Conservation (phyloP, 2,797 vertebrate genomes). For the Vultur gryphus region DNA sequence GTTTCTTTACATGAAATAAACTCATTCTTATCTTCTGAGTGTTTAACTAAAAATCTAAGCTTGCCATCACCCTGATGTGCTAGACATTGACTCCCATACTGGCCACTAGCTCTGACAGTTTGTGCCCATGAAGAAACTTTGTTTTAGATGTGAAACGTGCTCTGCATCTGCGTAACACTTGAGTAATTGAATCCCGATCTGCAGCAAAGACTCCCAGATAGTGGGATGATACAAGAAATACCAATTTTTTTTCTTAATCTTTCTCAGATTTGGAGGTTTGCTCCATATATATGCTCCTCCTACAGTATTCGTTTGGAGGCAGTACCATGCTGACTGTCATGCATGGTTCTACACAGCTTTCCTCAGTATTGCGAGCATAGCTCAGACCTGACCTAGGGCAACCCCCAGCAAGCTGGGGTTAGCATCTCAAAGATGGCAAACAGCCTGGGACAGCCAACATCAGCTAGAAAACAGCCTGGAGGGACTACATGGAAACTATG, state of each 20-base stretch:
- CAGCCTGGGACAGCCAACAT: neutral
- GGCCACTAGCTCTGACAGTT: neutral
- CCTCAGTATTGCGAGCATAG: rapidly evolving
- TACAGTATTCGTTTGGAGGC: rapidly evolving
- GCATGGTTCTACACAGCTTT: neutral
- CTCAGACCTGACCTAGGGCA: neutral
- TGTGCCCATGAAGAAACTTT: neutral
- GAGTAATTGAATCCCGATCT: neutral
- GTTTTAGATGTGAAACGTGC: neutral
- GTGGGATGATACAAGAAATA: neutral
- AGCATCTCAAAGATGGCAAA: neutral
- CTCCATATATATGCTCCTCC: rapidly evolving
- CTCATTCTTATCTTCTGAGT: neutral
- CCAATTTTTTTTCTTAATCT: neutral
- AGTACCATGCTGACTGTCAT: neutral
- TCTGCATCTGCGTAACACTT: neutral
- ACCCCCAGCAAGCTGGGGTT: neutral
- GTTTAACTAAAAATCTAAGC: neutral
- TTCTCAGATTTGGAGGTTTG: neutral
- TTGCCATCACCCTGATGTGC: neutral
- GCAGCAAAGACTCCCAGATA: neutral
- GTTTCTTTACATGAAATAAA: neutral
- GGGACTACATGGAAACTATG: rapidly evolving
- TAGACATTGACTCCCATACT: too few species aligned
- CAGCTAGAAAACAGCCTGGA: neutral